Evolutionary conservation across 2,113 vertebrate species (phyloP), one percentile per base, ranked within the genome.

Genomic region (Microtus oregoni): DNA sequence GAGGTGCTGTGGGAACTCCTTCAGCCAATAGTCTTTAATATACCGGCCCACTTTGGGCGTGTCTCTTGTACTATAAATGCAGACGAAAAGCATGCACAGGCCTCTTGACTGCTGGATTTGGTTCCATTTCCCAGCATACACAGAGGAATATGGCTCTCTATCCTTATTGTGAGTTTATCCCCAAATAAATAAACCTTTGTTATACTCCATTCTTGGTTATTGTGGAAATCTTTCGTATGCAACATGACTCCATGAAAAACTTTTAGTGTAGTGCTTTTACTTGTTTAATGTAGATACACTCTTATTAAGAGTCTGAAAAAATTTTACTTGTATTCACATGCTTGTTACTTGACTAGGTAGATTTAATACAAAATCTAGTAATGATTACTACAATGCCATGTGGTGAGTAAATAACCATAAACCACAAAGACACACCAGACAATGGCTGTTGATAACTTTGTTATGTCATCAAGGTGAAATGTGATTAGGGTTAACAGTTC

Each of bases 351-450:
- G 41, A 91, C 55, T 87, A 63, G 19, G n/a, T 76, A 91, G 73
- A 96, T 78, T 83, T 30, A 97, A 95, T 68, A 96, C 96, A 95
- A 72, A 81, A 63, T 65, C 3, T 78, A 96, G 24, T 86, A 97
- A 97, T 28, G 92, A 95, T 63, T 89, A 92, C 63, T 89, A 75
- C 65, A 96, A 52, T 75, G 52, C 90, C 85, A 93, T 97, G 90
- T 96, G 77, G 78, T 96, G 86, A 94, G 93, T 85, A 95, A 98
- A 97, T 91, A 95, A 96, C 94, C 9, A 41, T n/a, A 83, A 97
- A 96, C 91, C 92, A 96, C 41, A 96, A 67, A 4, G 79, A 92
- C 75, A 89, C 2, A 77, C 8, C 9, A 96, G n/a, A 19, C 77
- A 91, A 63, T 58, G 22, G 22, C 14, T 70, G 86, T 12, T 94